These are phyloP conservation scores for Drosophila robusta DNA, from an alignment of 2,888 invertebrate genomes.

Conservation along the genomic window DNA sequence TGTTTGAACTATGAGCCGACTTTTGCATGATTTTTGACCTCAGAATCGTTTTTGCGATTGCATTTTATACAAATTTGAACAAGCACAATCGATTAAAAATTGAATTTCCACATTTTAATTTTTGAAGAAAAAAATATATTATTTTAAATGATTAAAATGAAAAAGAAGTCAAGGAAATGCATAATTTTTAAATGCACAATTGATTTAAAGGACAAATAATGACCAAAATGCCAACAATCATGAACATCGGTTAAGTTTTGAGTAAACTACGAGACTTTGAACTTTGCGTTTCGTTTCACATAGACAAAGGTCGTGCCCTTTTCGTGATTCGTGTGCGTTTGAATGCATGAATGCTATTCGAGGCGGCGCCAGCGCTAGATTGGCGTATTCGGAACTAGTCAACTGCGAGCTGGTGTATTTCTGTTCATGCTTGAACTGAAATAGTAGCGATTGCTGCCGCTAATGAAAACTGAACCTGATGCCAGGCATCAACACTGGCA, in stretches of 20 bases:
- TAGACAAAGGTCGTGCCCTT: not conserved
- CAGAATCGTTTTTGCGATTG: no score
- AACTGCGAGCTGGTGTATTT: constrained; percentile 15
- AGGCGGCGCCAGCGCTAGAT: constrained; percentile 6
- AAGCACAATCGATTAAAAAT: no score
- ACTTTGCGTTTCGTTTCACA: not conserved
- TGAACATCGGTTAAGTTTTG: not conserved
- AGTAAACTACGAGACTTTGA: not conserved
- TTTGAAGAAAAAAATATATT: no score
- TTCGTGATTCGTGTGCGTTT: not conserved
- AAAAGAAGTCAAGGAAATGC: not conserved
- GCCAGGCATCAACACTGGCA: constrained; percentile 25
- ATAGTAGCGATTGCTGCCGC: constrained; percentile 37
- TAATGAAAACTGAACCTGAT: constrained; percentile 65
- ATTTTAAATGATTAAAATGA: no score
- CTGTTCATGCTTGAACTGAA: constrained; percentile 48
- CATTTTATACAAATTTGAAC: no score
- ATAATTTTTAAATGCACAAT: no score
- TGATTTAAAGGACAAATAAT: no score
- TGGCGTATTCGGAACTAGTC: constrained; percentile 31
- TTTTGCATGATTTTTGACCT: no score
- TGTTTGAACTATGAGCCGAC: no score
- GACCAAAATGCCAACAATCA: no score
- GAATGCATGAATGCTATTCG: not conserved
- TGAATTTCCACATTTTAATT: no score